Base-by-base conservation (phyloP, 2,113 vertebrate genomes). In the Calonectris borealis region DNA sequence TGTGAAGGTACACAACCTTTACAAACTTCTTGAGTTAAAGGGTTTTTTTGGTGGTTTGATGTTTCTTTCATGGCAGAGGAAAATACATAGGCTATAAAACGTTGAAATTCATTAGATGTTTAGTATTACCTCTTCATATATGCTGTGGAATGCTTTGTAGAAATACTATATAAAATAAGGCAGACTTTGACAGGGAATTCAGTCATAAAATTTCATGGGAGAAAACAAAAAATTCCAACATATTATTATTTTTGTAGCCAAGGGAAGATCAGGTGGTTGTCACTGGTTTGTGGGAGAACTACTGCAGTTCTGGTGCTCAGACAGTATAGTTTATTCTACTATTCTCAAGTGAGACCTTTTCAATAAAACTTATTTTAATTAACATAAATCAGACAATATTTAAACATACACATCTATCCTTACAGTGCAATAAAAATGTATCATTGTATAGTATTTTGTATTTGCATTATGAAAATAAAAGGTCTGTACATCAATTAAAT, bases 141-240 rank as follows among this genome's bases (percentile, higher is more conserved):
- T 96, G 98, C 97, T 98, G 97, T 98, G 98, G 98, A 99, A 98
- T 98, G 98, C 98, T 98, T 97, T 98, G 98, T 99, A 99, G 99
- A 99, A 99, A 99, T 98, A 99, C 98, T 98, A 97, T 99, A 99
- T 98, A 99, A 99, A 99, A 99, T 99, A 99, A 99, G 99, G 99
- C 98, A 99, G 98, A 98, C 96, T 98, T 98, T 98, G 98, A 98
- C 98, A 98, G 98, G 98, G 98, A 98, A 98, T 97, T 98, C 98
- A 98, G 96, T 97, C 98, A 98, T 98, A 98, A 99, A 98, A 98
- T 97, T 97, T 98, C 97, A 97, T 93, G 98, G 84, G 97, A 98
- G 97, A 97, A 97, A 97, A 97, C 66, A 91, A 65, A 58, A 80
- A 72, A 70, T 88, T 87, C 97, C 95, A 97, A 97, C 97, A 97